phyloP scores from a whole-genome alignment of 2,888 invertebrate species.

The Meteorus colon region DNA sequence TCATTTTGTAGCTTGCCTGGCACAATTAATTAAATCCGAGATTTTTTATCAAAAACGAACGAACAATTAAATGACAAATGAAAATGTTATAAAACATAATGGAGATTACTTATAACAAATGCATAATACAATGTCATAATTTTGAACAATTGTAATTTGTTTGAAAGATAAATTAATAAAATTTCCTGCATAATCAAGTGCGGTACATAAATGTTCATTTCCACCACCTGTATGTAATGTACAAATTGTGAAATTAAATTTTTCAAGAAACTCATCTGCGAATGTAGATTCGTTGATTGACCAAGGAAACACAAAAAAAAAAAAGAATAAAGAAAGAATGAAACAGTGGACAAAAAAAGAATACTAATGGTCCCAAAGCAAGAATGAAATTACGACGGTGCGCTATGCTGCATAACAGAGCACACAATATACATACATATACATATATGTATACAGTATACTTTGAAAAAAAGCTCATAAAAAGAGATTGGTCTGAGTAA shows the following conservation, averaged over 20 bases:
- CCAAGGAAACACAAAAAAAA: neutral
- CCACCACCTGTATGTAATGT: neutral
- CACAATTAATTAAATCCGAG: neutral
- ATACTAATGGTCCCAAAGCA: constrained; percentile 45
- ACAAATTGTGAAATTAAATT: constrained; percentile 7
- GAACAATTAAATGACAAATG: neutral
- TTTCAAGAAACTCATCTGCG: constrained; percentile 49
- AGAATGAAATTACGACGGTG: constrained; percentile 6
- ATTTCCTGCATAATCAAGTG: neutral
- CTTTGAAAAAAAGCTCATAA: constrained; percentile 56
- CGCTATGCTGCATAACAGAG: constrained; percentile 33
- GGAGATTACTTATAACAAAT: constrained; percentile 18
- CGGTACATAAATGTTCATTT: neutral
- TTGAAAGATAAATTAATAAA: neutral
- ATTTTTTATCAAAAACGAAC: neutral
- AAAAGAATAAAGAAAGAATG: neutral
- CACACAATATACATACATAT: neutral
- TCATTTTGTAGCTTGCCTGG: neutral
- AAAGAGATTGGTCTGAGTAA: constrained; percentile 60
- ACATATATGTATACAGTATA: neutral
- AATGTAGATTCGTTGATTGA: constrained; percentile 49
- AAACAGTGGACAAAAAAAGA: constrained; percentile 34
- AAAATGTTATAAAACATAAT: neutral
- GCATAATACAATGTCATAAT: constrained; percentile 28
- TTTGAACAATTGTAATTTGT: constrained; percentile 26